Base-by-base conservation (phyloP, 2,888 invertebrate genomes). In the Pegoplata infirma region DNA sequence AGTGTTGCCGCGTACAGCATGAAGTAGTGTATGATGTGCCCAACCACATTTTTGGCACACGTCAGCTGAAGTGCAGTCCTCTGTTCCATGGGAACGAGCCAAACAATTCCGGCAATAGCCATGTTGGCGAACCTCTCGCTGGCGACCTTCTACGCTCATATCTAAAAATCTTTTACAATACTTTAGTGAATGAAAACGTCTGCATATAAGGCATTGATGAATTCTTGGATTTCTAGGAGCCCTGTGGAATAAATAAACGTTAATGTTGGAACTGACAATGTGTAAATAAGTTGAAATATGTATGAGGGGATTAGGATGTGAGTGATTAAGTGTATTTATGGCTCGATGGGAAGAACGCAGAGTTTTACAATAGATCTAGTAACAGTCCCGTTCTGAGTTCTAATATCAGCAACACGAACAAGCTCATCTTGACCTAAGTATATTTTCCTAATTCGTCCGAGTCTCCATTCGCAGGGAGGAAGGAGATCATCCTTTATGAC, bases 231-330 rank as follows among this genome's bases (percentile, higher is more conserved):
- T 51, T 51, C 51, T 21, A 1, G 23, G 51, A 2, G 51, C 25
- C 51, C 51, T 51, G 51, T 51, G 25, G 12, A 51, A 12, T 23
- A 25, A 51, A 51, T n/a, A n/a, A n/a, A n/a, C n/a, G n/a, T n/a
- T n/a, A n/a, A n/a, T n/a, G n/a, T 2, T 3, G 19, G 12, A 19
- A 49, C 12, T 14, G 10, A 40, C 8, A 14, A 6, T 3, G 8
- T 4, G 4, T 12, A 10, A 40, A 4, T 12, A 14, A 14, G 10
- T 40, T 40, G 14, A 6, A 6, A 6, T 14, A 40, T 40, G 25
- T 25, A 6, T 25, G 6, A 25, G 3, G 3, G 25, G 3, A 6
- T 5, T 3, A 25, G 3, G 25, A 8, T 6, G 14, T 6, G 14
- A 4, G 10, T 40, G 4, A 12, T 6, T n/a, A 4, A 4, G 10